Base-by-base conservation (phyloP, 1,140 invertebrate species). In the Drosophila grimshawi region DNA sequence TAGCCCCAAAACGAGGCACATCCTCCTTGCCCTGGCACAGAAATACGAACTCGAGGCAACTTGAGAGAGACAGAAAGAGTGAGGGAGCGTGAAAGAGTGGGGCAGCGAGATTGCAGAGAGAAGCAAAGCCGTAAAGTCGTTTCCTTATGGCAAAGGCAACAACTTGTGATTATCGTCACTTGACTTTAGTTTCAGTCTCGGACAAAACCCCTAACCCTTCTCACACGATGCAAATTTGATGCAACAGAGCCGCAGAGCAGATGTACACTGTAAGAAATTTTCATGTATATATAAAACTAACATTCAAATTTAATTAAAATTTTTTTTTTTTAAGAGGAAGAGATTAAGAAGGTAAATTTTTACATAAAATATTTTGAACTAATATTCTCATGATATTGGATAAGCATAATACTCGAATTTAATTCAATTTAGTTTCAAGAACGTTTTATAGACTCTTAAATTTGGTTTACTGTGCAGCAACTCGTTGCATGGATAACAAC, bases 141-240 rank as follows among this genome's bases (percentile, higher is more conserved):
- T 19, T 19, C 52, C 33, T 10, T 8, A n/a, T 11, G 45, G 45
- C 11, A 46, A 35, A 33, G 57, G 41, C 65, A 70, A 80, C 77
- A 72, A 64, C 74, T 79, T 69, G 82, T 67, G 78, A 86, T 86
- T 86, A 86, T 86, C 80, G 76, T 78, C 83, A 80, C 80, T 86
- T 88, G 79, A 86, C 76, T 86, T 89, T 67, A 74, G 77, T 43
- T 51, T 7, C 43, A 52, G 72, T 55, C 67, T 51, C 48, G 37
- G 41, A 45, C 32, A 3, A 45, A n/a, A 51, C 30, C 30, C n/a
- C 5, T 5, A 11, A 27, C 19, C 29, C 49, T n/a, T 5, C 6
- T 3, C 56, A 53, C 41, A 11, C 51, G 67, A 88, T 83, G 85
- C 85, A 88, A 88, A 88, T 88, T 85, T 89, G 68, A 81, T 89